Percentiles rank a stretch among this genome's conserved stretches.
Evolutionary conservation across 2,888 invertebrate species (phyloP).

Genomic region (Ochropleura leucogaster): DNA sequence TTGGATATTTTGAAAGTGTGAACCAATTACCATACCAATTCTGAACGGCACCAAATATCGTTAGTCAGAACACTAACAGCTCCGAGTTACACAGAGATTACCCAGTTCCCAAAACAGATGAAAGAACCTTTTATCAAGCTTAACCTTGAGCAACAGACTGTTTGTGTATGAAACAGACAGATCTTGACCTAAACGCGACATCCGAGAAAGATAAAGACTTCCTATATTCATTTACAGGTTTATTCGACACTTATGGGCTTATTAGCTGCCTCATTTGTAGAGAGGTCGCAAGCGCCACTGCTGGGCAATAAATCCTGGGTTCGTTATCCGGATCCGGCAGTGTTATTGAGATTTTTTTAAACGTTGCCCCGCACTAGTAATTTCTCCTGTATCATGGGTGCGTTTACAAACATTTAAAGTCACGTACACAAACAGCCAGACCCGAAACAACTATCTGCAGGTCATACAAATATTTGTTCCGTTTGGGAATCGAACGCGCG

Average conservation of each 20-base stretch:
- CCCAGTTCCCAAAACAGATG: neutral
- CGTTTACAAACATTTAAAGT: too few relatives aligned
- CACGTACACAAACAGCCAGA: too few relatives aligned
- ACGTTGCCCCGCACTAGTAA: too few relatives aligned
- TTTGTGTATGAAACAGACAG: neutral
- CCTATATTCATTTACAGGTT: slow-evolving; percentile 1
- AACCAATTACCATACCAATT: neutral
- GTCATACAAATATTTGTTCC: too few relatives aligned
- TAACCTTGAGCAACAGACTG: neutral
- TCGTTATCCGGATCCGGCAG: too few relatives aligned
- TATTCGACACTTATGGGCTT: slow-evolving; percentile 5
- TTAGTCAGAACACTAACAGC: neutral
- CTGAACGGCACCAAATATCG: neutral
- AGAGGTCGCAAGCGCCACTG: too few relatives aligned
- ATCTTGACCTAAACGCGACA: slow-evolving; percentile 14
- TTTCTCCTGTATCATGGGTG: too few relatives aligned
- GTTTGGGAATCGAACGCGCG: too few relatives aligned
- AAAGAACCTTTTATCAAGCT: neutral
- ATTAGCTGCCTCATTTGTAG: neutral
- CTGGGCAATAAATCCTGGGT: too few relatives aligned
- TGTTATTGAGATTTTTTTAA: too few relatives aligned
- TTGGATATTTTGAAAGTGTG: neutral
- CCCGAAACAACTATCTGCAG: too few relatives aligned
- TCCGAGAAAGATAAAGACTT: slow-evolving; percentile 16
- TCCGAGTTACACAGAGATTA: neutral